Conservation (phyloP, 2,797 vertebrate genomes). For the Lophotriccus pileatus region DNA sequence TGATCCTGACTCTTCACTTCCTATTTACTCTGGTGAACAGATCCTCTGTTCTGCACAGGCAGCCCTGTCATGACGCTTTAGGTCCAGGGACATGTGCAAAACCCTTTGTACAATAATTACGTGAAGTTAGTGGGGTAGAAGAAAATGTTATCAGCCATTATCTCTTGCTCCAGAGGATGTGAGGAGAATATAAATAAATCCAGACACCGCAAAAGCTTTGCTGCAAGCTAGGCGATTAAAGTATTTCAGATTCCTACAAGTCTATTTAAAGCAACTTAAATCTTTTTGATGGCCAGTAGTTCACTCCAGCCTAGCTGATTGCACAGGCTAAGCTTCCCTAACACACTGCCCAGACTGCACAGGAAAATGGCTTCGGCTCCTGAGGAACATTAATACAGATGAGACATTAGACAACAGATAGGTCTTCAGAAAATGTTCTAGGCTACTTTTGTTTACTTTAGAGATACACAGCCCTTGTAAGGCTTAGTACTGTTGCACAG, state of each 20-base stretch:
- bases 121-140: slow-evolving; percentile 62
- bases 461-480: neutral
- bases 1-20: slow-evolving; percentile 24
- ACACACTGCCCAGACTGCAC: neutral
- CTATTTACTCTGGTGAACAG: neutral
- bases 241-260: slow-evolving; percentile 60
- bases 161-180: slow-evolving; percentile 54
- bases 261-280: slow-evolving; percentile 64
- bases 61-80: slow-evolving; percentile 24
- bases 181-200: slow-evolving; percentile 66
- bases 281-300: slow-evolving; percentile 26
- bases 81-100: neutral
- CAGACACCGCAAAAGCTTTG: slow-evolving; percentile 51
- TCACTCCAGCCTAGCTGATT: neutral
- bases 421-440: neutral
- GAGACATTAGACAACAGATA: neutral
- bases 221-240: slow-evolving; percentile 60
- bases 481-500: neutral
- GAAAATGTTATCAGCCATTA: slow-evolving; percentile 63
- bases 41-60: neutral
- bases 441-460: neutral
- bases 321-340: neutral
- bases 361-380: neutral
- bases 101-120: slow-evolving; percentile 54
- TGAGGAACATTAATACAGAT: neutral